Percentiles rank a stretch among this genome's conserved stretches.
phyloP scores from a whole-genome alignment of 2,888 invertebrate species.

The Eulithis prunata region DNA sequence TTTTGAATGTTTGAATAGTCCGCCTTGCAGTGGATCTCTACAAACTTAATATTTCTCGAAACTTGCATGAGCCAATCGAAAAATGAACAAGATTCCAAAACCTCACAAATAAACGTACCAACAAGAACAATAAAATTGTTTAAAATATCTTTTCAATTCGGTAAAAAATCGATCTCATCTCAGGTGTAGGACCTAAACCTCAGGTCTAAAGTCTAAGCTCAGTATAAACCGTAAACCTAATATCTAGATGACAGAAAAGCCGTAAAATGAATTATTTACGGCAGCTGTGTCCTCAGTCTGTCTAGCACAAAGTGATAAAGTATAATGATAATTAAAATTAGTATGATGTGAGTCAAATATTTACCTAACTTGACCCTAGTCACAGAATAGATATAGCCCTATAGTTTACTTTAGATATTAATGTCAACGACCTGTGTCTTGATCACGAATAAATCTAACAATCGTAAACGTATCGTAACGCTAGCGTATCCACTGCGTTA shows the following conservation, averaged over 20 bases:
- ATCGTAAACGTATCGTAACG: too few species aligned
- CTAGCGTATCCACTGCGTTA: too few species aligned
- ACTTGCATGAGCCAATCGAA: background rate
- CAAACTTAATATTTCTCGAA: too few species aligned
- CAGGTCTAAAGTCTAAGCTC: conserved; percentile 11
- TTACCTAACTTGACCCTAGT: conserved; percentile 31
- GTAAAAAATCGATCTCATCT: conserved; percentile 3
- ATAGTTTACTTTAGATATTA: too few species aligned
- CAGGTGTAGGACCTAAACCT: conserved; percentile 9
- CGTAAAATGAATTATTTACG: conserved; percentile 59
- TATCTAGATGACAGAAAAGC: conserved; percentile 47
- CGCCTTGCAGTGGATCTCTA: too few species aligned
- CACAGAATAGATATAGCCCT: too few species aligned
- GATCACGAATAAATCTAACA: too few species aligned
- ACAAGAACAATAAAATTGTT: background rate
- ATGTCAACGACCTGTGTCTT: too few species aligned
- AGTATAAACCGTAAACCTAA: conserved; percentile 42
- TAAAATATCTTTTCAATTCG: conserved; percentile 8
- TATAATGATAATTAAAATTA: conserved; percentile 48
- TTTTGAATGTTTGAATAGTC: too few species aligned
- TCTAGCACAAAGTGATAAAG: conserved; percentile 46
- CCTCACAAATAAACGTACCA: background rate
- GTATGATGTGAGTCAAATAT: conserved; percentile 25
- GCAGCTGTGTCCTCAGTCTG: conserved; percentile 50
- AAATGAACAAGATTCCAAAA: background rate